Evolutionary conservation across 1,140 invertebrate genomes (phyloP), one percentile per base, ranked within the genome.

Genomic region (Amphibalanus amphitrite): DNA sequence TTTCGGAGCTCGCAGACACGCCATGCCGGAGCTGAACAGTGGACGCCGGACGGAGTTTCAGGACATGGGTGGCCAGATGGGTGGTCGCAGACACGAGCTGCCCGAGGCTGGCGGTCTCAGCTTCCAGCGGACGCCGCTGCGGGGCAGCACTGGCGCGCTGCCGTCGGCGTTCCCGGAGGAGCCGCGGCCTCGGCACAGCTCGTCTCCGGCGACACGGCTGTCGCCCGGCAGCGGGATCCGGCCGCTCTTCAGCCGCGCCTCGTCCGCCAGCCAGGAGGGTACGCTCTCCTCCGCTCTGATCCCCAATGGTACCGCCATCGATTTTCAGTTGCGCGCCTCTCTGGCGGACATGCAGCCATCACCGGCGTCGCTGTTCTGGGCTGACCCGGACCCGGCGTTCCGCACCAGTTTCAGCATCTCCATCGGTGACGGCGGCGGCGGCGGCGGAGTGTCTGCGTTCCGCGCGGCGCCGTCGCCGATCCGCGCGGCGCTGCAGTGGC

Each of bases 81-180:
- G n/a, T n/a, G 33, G 6, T 1, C 68, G 33, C 6, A 8, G 68
- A 13, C 10, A 20, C 33, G 29, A 69, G 10, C 29, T 69, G 29
- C 10, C 29, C 33, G 29, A 30, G 10, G 23, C 17, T 4, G 29
- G 26, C 70, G 10, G 20, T n/a, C 70, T 47, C 25, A 64, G 59
- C 15, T 64, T 71, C 33, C 40, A 26, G 25, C 70, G 70, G 25
- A 47, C 33, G 33, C 33, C 33, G 65, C 28, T 67, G 65, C 33
- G 59, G 67, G 73, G 73, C 13, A 77, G 75, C 15, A 79, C 80
- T 47, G 77, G 78, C 65, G 65, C 26, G 3, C 28, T 67, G 65
- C 23, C 28, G 10, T 10, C n/a, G 23, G n/a, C 23, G 23, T 17
- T 15, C 17, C 10, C 65, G 26, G 65, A 67, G 65, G 47, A 59